Percentiles rank a stretch among this genome's conserved stretches.
Conservation (phyloP, 2,888 invertebrate genomes). For the Abrostola triplasia region DNA sequence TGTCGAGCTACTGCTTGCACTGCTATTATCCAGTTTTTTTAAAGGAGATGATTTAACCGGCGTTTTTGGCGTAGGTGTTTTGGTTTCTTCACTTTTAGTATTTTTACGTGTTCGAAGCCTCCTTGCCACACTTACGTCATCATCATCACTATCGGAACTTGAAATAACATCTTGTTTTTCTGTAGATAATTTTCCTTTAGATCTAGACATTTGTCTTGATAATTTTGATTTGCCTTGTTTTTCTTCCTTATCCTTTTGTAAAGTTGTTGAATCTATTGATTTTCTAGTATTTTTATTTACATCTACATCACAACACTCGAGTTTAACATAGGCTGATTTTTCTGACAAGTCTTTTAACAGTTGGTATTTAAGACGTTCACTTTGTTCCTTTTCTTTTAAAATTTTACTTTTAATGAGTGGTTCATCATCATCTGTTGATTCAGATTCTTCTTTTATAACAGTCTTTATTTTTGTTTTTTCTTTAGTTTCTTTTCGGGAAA, state of each 20-base stretch:
- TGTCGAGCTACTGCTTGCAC: conserved; percentile 74
- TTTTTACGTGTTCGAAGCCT: conserved; percentile 83
- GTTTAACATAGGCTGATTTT: conserved; percentile 84
- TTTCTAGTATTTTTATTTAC: conserved; percentile 78
- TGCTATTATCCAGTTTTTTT: conserved; percentile 76
- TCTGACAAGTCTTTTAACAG: conserved; percentile 82
- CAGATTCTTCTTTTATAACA: conserved; percentile 75
- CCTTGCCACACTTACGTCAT: conserved; percentile 77
- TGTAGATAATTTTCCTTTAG: conserved; percentile 72
- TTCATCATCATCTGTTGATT: conserved; percentile 78
- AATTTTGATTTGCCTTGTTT: conserved; percentile 72
- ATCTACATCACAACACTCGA: conserved; percentile 85
- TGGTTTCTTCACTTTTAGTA: conserved; percentile 81
- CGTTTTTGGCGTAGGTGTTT: conserved; percentile 68
- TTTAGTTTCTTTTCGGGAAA: conserved; percentile 66
- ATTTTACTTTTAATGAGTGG: conserved; percentile 80
- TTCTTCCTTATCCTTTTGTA: conserved; percentile 72
- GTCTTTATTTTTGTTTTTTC: conserved; percentile 65
- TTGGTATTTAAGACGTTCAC: conserved; percentile 77
- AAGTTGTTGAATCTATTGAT: conserved; percentile 70
- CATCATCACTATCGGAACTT: conserved; percentile 82
- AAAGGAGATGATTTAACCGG: conserved; percentile 73
- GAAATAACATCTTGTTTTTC: conserved; percentile 72
- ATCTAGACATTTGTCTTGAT: conserved; percentile 67
- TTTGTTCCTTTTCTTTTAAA: conserved; percentile 79